A percentile compares a stretch with the other conserved stretches of the same genome.
Evolutionary conservation across 2,797 vertebrate genomes (phyloP).

Genomic region (Peromyscus nudipes): DNA sequence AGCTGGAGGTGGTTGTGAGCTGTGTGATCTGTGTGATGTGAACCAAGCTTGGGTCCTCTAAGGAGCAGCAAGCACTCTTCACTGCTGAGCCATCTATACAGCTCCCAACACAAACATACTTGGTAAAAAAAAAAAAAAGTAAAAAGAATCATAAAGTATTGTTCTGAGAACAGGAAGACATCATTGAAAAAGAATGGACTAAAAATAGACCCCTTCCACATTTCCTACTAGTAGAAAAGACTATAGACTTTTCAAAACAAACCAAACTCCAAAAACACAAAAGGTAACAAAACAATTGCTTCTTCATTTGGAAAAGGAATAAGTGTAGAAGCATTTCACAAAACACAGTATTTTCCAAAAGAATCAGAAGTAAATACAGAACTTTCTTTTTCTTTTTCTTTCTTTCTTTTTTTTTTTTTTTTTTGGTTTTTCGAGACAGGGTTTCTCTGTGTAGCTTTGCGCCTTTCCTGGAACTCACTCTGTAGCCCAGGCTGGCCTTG

Average conservation of each 20-base stretch:
- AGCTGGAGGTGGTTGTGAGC: neutral
- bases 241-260: slow-evolving; percentile 7
- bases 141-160: neutral
- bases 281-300: neutral
- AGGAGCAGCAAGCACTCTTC: neutral
- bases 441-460: no score
- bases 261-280: neutral
- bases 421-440: no score
- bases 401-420: no score
- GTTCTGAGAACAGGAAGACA: neutral
- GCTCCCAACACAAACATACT: neutral
- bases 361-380: slow-evolving; percentile 9
- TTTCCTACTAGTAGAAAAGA: slow-evolving; percentile 19
- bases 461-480: no score
- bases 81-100: neutral
- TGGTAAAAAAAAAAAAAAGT: neutral
- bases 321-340: neutral
- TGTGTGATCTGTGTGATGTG: neutral
- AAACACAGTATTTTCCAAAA: slow-evolving; percentile 48
- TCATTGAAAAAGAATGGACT: neutral
- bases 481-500: no score
- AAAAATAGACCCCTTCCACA: neutral
- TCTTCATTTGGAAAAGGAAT: slow-evolving; percentile 49
- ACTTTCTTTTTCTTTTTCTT: no score
- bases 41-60: neutral